Percentiles rank a stretch among this genome's conserved stretches.
Evolutionary conservation across 1,140 invertebrate genomes (phyloP).

Genomic region (Drosophila mauritiana): DNA sequence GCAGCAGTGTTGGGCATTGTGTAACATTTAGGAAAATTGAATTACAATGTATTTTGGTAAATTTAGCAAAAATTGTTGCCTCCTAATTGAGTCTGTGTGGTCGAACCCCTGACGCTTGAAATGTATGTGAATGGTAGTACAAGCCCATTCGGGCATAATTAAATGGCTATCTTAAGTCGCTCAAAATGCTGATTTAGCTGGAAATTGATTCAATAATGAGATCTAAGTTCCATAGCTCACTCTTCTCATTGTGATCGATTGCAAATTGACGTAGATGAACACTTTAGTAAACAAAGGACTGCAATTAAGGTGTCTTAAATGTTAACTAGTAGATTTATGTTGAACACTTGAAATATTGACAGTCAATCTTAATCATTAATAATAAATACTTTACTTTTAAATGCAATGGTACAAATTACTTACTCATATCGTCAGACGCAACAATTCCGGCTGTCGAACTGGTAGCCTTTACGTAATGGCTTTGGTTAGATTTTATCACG

Average conservation of each 20-base stretch:
- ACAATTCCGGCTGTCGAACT: slow-evolving; percentile 17
- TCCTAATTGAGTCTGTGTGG: slow-evolving; percentile 57
- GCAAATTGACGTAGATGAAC: not conserved
- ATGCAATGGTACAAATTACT: slow-evolving; percentile 26
- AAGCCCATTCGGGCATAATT: slow-evolving; percentile 37
- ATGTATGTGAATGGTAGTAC: slow-evolving; percentile 38
- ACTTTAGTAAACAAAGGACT: slow-evolving; percentile 12
- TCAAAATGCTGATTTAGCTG: slow-evolving; percentile 15
- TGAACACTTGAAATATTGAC: too few species aligned
- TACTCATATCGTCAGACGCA: slow-evolving; percentile 63
- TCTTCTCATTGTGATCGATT: not conserved
- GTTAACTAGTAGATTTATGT: too few species aligned
- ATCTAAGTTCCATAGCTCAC: not conserved
- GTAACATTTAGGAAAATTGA: slow-evolving; percentile 65
- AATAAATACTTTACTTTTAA: too few species aligned
- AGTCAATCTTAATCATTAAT: slow-evolving; percentile 1
- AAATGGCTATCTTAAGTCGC: slow-evolving; percentile 8
- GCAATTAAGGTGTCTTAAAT: slow-evolving; percentile 19
- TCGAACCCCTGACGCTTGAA: not conserved
- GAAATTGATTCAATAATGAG: slow-evolving; percentile 18
- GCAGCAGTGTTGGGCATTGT: slow-evolving; percentile 23
- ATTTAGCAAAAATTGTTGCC: slow-evolving; percentile 58
- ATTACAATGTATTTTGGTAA: slow-evolving; percentile 68
- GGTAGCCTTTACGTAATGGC: slow-evolving; percentile 12
- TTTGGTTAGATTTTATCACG: slow-evolving; percentile 61